phyloP scores from a whole-genome alignment of 2,797 vertebrate genomes.

The Aphelocoma californica region DNA sequence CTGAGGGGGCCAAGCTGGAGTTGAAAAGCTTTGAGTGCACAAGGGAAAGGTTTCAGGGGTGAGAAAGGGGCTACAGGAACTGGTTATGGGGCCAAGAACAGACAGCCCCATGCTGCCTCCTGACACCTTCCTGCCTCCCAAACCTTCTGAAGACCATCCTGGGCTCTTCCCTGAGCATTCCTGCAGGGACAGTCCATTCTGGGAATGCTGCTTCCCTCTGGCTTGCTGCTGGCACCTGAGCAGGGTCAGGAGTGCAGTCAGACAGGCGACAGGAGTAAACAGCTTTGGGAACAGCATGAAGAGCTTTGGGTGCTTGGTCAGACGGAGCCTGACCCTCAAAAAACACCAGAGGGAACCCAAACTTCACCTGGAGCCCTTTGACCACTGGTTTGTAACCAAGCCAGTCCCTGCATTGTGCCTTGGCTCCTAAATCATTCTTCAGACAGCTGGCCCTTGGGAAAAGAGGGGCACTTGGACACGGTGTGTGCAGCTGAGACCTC shows the following conservation, averaged over 20 bases:
- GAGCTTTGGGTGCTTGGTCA: background rate
- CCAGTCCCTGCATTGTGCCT: background rate
- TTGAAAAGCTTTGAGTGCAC: background rate
- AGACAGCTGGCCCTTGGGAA: background rate
- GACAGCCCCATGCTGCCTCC: background rate
- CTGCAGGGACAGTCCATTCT: background rate
- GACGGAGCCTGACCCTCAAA: background rate
- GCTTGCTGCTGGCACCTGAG: background rate
- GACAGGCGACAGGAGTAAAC: background rate
- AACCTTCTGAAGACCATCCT: background rate
- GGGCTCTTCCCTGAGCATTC: background rate
- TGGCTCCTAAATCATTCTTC: background rate
- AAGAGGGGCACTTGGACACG: background rate
- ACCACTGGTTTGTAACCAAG: background rate
- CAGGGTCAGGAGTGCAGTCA: background rate
- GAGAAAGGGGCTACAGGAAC: background rate
- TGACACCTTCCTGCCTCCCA: background rate
- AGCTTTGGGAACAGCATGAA: background rate
- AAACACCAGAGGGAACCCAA: background rate
- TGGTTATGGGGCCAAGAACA: background rate
- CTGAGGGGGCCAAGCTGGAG: background rate
- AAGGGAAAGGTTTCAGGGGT: background rate
- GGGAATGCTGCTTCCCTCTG: background rate
- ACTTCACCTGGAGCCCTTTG: background rate
- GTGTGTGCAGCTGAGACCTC: background rate